phyloP scores from a whole-genome alignment of 2,113 vertebrate species.

The Pygoscelis antarcticus region DNA sequence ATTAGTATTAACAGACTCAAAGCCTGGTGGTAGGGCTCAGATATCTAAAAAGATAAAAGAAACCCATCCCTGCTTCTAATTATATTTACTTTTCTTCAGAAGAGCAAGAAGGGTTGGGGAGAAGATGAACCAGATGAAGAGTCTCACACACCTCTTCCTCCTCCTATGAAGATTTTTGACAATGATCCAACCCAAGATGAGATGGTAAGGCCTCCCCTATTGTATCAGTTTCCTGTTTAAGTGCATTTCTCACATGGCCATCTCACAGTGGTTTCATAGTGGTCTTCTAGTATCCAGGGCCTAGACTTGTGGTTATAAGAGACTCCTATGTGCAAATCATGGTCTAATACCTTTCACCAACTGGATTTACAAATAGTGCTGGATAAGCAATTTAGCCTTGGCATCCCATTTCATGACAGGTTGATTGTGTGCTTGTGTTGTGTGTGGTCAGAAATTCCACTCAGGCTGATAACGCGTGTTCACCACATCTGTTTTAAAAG shows the following conservation, averaged over 20 bases:
- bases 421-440: neutral
- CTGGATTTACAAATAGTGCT: neutral
- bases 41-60: neutral
- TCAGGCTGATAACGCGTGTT: rapidly evolving
- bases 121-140: slow-evolving; percentile 97
- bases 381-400: neutral
- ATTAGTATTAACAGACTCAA: neutral
- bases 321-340: neutral
- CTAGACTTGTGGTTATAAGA: neutral
- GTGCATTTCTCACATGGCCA: neutral
- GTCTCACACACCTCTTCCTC: slow-evolving; percentile 90
- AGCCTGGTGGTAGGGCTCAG: neutral
- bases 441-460: neutral
- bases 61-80: neutral
- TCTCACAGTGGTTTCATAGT: neutral
- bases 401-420: neutral
- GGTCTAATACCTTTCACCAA: neutral
- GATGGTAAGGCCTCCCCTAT: slow-evolving; percentile 81
- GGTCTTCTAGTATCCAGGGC: neutral
- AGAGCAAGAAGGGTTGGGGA: slow-evolving; percentile 90
- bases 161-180: slow-evolving; percentile 98
- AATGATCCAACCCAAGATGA: slow-evolving; percentile 92
- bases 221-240: neutral
- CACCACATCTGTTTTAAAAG: neutral
- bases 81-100: slow-evolving; percentile 73